These are phyloP conservation scores for Crambe crambe DNA, from an alignment of 37 sponge, comb jelly and placozoan genomes.

Conservation along the genomic window DNA sequence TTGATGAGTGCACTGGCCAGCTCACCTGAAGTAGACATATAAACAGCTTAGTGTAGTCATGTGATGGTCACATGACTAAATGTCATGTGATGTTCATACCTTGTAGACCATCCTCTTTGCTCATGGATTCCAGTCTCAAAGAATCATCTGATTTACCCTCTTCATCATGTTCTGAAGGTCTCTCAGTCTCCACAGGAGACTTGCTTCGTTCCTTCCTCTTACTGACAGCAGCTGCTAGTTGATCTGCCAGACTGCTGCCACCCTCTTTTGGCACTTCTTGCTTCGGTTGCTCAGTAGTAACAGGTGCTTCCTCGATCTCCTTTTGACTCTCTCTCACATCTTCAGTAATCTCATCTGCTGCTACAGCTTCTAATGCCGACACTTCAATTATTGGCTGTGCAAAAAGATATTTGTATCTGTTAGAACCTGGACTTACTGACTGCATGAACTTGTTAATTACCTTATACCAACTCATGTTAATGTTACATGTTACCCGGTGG, in stretches of 20 bases:
- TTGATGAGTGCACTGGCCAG: background rate
- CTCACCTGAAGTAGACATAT: background rate
- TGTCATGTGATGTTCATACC: background rate
- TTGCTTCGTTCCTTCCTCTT: background rate
- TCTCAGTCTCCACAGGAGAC: background rate
- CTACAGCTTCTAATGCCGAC: constrained; percentile 7
- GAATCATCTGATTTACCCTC: background rate
- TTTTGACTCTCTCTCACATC: background rate
- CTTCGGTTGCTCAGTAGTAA: background rate
- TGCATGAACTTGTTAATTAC: no score
- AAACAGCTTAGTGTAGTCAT: background rate
- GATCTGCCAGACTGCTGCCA: background rate
- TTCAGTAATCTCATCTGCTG: background rate
- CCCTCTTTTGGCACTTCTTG: constrained; percentile 3
- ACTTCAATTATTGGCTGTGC: constrained; percentile 31
- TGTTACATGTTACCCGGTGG: background rate
- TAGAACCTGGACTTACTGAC: no score
- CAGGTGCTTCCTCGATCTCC: background rate
- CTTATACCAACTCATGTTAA: no score
- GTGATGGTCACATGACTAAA: background rate
- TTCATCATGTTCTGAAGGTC: no score
- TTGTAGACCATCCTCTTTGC: constrained; percentile 1
- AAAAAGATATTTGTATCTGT: background rate
- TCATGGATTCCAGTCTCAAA: background rate
- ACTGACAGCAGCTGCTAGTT: constrained; percentile 27